These are phyloP conservation scores for Lordiphosa collinella DNA, from an alignment of 1,140 invertebrate genomes.

Conservation along the genomic window DNA sequence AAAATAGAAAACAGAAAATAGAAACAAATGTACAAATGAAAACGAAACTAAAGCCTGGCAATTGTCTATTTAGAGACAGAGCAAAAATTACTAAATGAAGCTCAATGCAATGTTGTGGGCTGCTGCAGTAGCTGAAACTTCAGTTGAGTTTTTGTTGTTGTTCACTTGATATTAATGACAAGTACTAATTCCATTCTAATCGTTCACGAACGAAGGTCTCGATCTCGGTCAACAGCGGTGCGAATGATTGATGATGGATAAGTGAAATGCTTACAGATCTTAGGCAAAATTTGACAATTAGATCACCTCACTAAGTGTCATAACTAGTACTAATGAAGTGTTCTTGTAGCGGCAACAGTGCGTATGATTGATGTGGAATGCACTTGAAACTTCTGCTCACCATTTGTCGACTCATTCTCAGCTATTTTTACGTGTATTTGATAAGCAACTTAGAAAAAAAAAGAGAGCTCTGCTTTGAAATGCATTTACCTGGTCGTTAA, in stretches of 20 bases:
- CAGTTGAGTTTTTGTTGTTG: slow-evolving; percentile 18
- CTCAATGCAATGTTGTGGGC: slow-evolving; percentile 40
- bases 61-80: slow-evolving; percentile 7
- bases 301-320: too few species aligned
- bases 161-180: slow-evolving; percentile 6
- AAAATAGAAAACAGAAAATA: slow-evolving; percentile 2
- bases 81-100: slow-evolving; percentile 32
- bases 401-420: too few species aligned
- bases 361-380: too few species aligned
- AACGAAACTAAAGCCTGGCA: slow-evolving; percentile 18
- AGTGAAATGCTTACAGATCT: not conserved
- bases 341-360: too few species aligned
- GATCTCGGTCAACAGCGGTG: slow-evolving; percentile 46
- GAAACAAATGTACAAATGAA: slow-evolving; percentile 13
- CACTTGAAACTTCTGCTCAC: too few species aligned
- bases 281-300: not conserved
- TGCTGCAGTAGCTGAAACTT: slow-evolving; percentile 30
- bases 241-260: not conserved
- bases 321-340: too few species aligned
- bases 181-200: slow-evolving; percentile 73
- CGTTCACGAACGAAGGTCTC: slow-evolving; percentile 61
- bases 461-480: too few species aligned
- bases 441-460: too few species aligned
- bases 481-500: too few species aligned
- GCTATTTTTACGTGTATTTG: too few species aligned